These are phyloP conservation scores for Platorchestia sp. DNA, from an alignment of 1,140 invertebrate species.

Conservation along the genomic window DNA sequence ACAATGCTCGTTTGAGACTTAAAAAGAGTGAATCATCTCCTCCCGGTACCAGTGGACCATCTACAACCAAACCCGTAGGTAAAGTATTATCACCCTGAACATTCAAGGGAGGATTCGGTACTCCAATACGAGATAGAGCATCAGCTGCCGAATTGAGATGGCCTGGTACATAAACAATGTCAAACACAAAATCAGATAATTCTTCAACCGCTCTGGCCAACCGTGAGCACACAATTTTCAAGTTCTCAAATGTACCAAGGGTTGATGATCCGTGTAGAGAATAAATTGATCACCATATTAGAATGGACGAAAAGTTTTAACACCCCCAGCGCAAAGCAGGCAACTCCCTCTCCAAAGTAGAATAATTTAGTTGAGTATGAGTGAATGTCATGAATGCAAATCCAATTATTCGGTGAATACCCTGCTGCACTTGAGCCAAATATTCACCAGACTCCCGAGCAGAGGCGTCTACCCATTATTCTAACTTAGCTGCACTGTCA, in stretches of 20 bases:
- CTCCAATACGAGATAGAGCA: neutral
- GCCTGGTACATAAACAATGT: neutral
- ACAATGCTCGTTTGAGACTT: neutral
- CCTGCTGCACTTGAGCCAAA: neutral
- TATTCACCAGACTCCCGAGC: neutral
- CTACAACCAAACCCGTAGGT: neutral
- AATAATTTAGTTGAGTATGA: neutral
- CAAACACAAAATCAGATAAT: neutral
- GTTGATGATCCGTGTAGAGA: conserved; percentile 3
- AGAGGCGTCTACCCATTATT: neutral
- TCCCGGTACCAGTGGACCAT: neutral
- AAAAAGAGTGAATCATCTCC: neutral
- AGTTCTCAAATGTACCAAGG: neutral
- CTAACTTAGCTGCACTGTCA: neutral
- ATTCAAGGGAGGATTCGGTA: neutral
- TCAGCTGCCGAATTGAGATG: neutral
- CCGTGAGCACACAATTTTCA: conserved; percentile 11
- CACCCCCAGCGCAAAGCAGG: neutral
- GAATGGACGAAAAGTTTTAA: neutral
- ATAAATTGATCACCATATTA: neutral
- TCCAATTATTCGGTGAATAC: neutral
- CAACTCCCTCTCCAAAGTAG: conserved; percentile 13
- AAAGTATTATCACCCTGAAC: neutral
- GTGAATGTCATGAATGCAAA: neutral
- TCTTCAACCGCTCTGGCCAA: neutral